Evolutionary conservation across 2,888 invertebrate genomes (phyloP).

Genomic region (Metallyticus violacea): DNA sequence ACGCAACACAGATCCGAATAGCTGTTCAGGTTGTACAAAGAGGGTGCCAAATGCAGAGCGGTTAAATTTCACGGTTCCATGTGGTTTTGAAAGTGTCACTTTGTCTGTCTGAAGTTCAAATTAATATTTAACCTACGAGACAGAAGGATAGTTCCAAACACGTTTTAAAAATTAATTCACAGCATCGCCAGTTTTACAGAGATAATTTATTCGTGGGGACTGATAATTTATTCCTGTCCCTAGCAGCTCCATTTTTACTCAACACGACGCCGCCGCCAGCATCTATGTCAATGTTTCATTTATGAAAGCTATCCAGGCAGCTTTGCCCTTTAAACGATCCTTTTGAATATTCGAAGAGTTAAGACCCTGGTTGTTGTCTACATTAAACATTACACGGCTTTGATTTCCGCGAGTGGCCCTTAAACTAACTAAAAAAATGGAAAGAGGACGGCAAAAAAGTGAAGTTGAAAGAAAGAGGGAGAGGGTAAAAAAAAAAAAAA

Average conservation of each 20-base stretch:
- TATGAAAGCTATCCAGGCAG: not conserved
- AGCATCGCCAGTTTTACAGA: not conserved
- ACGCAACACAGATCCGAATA: no score
- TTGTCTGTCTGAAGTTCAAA: not conserved
- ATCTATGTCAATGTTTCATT: not conserved
- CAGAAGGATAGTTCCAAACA: not conserved
- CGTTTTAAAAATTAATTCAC: not conserved
- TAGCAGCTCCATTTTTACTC: not conserved
- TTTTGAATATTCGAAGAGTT: not conserved
- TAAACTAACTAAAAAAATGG: not conserved
- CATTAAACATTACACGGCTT: conserved; percentile 18
- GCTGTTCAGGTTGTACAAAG: no score
- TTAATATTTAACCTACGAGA: not conserved
- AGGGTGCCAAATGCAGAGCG: no score
- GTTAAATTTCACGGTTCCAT: no score
- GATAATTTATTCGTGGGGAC: no score
- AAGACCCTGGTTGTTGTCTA: not conserved
- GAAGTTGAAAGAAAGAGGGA: not conserved
- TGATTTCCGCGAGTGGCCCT: not conserved
- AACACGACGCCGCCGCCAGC: not conserved
- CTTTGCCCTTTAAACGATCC: not conserved
- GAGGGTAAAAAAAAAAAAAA: not conserved
- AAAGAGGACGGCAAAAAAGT: not conserved
- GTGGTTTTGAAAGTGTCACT: not conserved
- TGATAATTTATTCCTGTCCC: no score